Conservation (phyloP, 2,888 invertebrate genomes). For the Glaucopsyche alexis region DNA sequence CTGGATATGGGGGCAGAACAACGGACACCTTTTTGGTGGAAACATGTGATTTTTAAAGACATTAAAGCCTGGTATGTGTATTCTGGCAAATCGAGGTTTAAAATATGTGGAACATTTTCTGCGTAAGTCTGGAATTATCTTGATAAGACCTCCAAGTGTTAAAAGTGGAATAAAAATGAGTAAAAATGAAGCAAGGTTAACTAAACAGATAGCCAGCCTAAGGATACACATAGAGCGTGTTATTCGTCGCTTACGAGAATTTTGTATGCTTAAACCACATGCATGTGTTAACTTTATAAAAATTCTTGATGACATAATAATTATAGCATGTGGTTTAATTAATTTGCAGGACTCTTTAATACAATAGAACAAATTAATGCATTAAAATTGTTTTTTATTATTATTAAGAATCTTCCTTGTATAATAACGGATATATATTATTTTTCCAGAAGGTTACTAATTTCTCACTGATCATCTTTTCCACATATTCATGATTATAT, state of each 20-base stretch:
- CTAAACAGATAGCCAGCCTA: slow-evolving; percentile 41
- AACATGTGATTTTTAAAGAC: slow-evolving; percentile 21
- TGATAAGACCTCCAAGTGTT: slow-evolving; percentile 40
- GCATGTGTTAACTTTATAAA: slow-evolving; percentile 29
- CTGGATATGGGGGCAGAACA: slow-evolving; percentile 42
- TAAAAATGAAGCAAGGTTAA: slow-evolving; percentile 38
- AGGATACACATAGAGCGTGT: slow-evolving; percentile 41
- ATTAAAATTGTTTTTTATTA: background rate
- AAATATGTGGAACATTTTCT: slow-evolving; percentile 40
- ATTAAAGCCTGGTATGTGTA: slow-evolving; percentile 35
- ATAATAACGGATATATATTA: background rate
- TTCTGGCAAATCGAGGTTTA: slow-evolving; percentile 43
- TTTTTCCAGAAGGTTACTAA: background rate
- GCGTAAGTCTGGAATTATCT: background rate
- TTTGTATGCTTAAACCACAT: slow-evolving; percentile 41
- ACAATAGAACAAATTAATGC: background rate
- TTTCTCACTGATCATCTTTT: background rate
- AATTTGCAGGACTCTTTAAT: slow-evolving; percentile 41
- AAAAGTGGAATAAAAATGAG: slow-evolving; percentile 33
- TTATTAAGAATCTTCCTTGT: too few relatives aligned
- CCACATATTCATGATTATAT: background rate
- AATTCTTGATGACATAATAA: slow-evolving; percentile 40
- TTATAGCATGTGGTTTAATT: slow-evolving; percentile 40
- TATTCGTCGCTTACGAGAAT: slow-evolving; percentile 39
- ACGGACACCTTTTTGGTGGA: slow-evolving; percentile 36